These are phyloP conservation scores for Saxidomus purpurata DNA, from an alignment of 1,140 invertebrate species.

Conservation along the genomic window DNA sequence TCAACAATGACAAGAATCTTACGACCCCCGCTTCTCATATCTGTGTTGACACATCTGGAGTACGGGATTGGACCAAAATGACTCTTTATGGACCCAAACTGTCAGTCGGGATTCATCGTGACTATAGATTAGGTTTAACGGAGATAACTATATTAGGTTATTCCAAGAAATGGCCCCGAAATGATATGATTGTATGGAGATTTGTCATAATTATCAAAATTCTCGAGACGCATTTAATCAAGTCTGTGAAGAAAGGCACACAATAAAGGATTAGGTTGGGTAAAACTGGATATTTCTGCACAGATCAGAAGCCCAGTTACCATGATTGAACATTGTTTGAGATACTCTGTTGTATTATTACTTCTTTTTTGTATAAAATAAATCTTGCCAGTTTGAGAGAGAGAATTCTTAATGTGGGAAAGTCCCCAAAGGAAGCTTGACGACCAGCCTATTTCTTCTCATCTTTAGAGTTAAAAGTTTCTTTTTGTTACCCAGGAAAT, in stretches of 20 bases:
- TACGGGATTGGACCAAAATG: conserved; percentile 12
- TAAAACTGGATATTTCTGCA: not conserved
- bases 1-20: conserved; percentile 17
- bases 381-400: too few species aligned
- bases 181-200: conserved; percentile 29
- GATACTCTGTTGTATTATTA: conserved; percentile 9
- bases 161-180: conserved; percentile 30
- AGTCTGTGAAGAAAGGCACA: not conserved
- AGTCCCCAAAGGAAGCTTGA: too few species aligned
- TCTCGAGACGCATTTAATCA: conserved; percentile 36
- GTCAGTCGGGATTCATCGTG: conserved; percentile 8
- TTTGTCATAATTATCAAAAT: conserved; percentile 54
- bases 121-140: conserved; percentile 20
- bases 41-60: conserved; percentile 63
- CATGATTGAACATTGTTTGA: conserved; percentile 18
- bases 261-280: not conserved
- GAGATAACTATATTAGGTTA: conserved; percentile 16
- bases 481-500: too few species aligned
- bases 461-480: too few species aligned
- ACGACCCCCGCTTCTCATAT: conserved; percentile 26
- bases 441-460: too few species aligned
- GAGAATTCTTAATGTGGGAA: too few species aligned
- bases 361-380: not conserved
- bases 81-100: conserved; percentile 52
- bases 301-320: not conserved